Base-by-base conservation (phyloP, 2,797 vertebrate genomes). In the Cuniculus paca region DNA sequence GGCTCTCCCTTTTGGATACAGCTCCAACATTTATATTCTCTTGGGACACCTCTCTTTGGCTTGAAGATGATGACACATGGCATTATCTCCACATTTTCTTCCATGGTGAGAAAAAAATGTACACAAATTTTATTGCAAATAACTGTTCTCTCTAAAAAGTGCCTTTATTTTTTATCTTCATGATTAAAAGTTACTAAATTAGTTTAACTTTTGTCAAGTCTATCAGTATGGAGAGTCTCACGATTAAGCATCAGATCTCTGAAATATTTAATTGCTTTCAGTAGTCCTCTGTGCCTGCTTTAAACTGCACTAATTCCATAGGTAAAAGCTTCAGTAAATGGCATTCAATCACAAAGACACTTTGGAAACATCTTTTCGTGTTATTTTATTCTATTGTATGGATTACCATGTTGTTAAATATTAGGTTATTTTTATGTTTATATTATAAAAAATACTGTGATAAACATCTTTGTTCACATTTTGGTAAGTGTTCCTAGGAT, bases 41-140 rank as follows among this genome's bases (percentile, higher is more conserved):
- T 77, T 88, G 20, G 50, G 11, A 75, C 16, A 3, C 11, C 5
- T 48, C 5, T 61, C 34, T 90, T 87, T 56, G 61, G 22, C 39
- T 84, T 75, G 22, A 94, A 61, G 36, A 45, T 36, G 26, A 60
- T 28, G 4, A 60, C 45, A 77, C n/a, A 3, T 50, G 68, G 9
- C 4, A 48, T 90, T 92, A 82, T 86, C 20, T 91, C 70, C 26
- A 79, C 31, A 45, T 95, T 36, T 83, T 82, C 91, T 60, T 95
- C 58, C 60, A 20, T 28, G 31, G 36, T 13, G 68, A 87, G 72
- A 92, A 6, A 56, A 28, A 34, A 78, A 22, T 79, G 9, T 34
- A 10, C 20, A 61, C 24, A 79, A 45, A 92, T 9, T 20, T 89
- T 92, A 61, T 82, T 96, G 78, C 16, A 79, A 89, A 83, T 39